Conservation (phyloP, 2,888 invertebrate genomes). For the Dasysyrphus albostriatus region DNA sequence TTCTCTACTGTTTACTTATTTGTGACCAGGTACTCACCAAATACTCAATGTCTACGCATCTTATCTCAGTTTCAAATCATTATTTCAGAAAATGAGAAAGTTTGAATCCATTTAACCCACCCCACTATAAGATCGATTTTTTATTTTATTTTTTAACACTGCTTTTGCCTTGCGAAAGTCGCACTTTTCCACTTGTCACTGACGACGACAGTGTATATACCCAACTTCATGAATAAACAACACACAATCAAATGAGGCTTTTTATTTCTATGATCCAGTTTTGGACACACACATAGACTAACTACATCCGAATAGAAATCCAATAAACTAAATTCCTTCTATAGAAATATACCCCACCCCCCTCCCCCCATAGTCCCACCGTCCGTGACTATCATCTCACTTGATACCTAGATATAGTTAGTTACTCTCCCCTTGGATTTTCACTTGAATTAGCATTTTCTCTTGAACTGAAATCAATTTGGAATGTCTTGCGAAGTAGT, state of each 20-base stretch:
- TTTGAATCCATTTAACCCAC: background rate
- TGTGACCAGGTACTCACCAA: too few relatives aligned
- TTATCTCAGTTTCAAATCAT: slow-evolving; percentile 5
- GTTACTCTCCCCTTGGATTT: slow-evolving; percentile 35
- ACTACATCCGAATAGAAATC: slow-evolving; percentile 8
- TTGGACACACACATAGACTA: slow-evolving; percentile 18
- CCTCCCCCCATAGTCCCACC: too few relatives aligned
- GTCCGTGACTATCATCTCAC: slow-evolving; percentile 11
- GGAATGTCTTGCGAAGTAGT: slow-evolving; percentile 10
- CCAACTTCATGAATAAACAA: background rate
- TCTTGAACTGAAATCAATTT: background rate
- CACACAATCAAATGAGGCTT: slow-evolving; percentile 35
- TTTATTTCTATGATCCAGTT: slow-evolving; percentile 56
- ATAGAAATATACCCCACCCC: too few relatives aligned
- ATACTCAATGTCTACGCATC: background rate
- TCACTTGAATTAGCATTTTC: slow-evolving; percentile 40
- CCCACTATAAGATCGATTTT: background rate
- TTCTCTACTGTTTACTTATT: too few relatives aligned
- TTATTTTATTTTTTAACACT: background rate
- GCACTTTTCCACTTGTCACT: slow-evolving; percentile 44
- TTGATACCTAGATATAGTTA: background rate
- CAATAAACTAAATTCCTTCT: slow-evolving; percentile 26
- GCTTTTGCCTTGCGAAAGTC: slow-evolving; percentile 56
- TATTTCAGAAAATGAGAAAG: background rate
- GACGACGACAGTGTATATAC: too few relatives aligned